These are phyloP conservation scores for Indicator indicator DNA, from an alignment of 2,113 vertebrate species.

Conservation along the genomic window DNA sequence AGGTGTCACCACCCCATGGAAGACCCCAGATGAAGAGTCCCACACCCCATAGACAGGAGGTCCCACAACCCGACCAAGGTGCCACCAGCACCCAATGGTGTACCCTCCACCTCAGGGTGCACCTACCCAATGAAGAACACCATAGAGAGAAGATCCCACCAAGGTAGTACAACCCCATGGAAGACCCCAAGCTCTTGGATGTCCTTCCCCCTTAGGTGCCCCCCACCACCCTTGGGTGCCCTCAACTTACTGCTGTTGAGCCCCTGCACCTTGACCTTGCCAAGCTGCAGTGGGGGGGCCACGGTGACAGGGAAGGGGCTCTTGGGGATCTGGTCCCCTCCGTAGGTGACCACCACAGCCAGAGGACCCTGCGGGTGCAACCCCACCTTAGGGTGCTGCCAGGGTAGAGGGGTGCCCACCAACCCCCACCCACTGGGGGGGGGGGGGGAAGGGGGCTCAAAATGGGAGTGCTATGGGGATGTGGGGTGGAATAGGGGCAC, in stretches of 20 bases:
- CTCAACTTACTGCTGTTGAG: slow-evolving; percentile 39
- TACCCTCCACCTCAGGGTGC: too few relatives aligned
- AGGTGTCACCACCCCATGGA: too few relatives aligned
- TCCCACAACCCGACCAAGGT: background rate
- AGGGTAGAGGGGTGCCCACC: background rate
- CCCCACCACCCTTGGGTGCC: background rate
- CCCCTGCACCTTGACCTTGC: slow-evolving; percentile 41
- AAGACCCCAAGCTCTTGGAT: too few relatives aligned
- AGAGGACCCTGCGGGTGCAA: background rate
- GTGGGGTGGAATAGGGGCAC: background rate
- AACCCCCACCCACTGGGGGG: background rate
- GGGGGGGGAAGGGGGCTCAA: background rate
- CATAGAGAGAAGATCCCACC: too few relatives aligned
- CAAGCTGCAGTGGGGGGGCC: background rate
- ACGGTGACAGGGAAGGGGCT: background rate
- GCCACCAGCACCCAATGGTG: background rate
- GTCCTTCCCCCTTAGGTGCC: too few relatives aligned
- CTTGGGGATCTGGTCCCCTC: slow-evolving; percentile 4
- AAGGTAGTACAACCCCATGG: too few relatives aligned
- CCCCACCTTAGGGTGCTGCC: background rate
- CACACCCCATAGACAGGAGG: too few relatives aligned
- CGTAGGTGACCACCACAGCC: background rate
- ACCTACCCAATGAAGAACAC: too few relatives aligned
- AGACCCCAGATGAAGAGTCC: too few relatives aligned
- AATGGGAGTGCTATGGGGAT: background rate